Conservation (phyloP, 2,113 vertebrate species). For the Phainopepla nitens region DNA sequence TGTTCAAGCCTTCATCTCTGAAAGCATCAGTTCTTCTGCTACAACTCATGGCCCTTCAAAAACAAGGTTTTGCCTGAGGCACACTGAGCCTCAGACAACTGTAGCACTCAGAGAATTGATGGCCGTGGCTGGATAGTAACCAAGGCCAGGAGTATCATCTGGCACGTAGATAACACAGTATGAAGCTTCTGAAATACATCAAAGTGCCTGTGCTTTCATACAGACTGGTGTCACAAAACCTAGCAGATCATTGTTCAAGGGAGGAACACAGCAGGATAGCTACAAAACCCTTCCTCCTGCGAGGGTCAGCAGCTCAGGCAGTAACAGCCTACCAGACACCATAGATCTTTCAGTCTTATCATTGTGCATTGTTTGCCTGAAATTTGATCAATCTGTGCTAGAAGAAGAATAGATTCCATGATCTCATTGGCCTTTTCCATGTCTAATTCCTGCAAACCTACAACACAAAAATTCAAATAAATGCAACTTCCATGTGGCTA, state of each 20-base stretch:
- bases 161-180: slow-evolving; percentile 19
- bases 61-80: neutral
- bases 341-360: neutral
- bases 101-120: neutral
- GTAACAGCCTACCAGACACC: neutral
- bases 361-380: neutral
- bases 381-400: neutral
- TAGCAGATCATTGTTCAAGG: neutral
- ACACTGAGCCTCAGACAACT: neutral
- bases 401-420: neutral
- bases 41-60: neutral
- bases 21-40: neutral
- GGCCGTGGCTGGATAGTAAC: neutral
- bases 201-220: neutral
- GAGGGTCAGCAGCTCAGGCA: neutral
- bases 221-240: slow-evolving; percentile 17
- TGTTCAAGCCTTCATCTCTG: neutral
- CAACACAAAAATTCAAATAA: neutral
- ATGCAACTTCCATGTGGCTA: neutral
- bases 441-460: neutral
- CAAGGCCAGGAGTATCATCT: slow-evolving; percentile 19
- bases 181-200: slow-evolving; percentile 31
- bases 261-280: neutral
- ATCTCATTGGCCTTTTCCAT: neutral
- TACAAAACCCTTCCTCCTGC: neutral